Conservation (phyloP, 2,888 invertebrate genomes). For the Ichneumoninae sp. region DNA sequence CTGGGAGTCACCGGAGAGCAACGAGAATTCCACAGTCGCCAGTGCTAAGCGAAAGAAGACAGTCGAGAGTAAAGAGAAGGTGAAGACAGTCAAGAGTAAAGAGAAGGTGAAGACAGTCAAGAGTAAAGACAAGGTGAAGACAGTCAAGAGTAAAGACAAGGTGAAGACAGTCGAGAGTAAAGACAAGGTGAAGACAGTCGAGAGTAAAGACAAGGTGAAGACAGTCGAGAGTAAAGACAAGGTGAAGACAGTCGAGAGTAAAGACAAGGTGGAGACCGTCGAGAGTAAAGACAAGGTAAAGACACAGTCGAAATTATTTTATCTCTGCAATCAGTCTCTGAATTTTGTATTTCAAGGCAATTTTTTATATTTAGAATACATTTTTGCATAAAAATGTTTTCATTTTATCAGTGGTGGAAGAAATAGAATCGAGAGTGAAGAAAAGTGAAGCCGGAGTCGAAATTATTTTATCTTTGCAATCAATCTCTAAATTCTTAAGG, state of each 20-base stretch:
- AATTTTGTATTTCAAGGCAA: too few relatives aligned
- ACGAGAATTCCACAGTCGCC: slow-evolving; percentile 1
- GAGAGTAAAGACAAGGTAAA: too few relatives aligned
- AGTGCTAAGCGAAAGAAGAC: slow-evolving; percentile 29
- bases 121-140: not conserved
- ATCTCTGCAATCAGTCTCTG: too few relatives aligned
- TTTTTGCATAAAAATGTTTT: too few relatives aligned
- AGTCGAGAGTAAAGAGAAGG: not conserved
- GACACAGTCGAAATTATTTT: too few relatives aligned
- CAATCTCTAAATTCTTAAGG: too few relatives aligned
- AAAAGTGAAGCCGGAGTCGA: too few relatives aligned
- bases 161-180: slow-evolving; percentile 3
- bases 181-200: slow-evolving; percentile 13
- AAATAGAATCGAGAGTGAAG: too few relatives aligned
- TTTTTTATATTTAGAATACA: too few relatives aligned
- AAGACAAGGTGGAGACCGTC: not conserved
- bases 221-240: too few relatives aligned
- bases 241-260: slow-evolving; percentile 5
- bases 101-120: slow-evolving; percentile 11
- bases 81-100: not conserved
- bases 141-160: too few relatives aligned
- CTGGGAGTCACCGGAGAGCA: slow-evolving; percentile 1
- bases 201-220: not conserved
- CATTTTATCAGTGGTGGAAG: too few relatives aligned
- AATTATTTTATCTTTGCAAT: not conserved